Evolutionary conservation across 2,797 vertebrate genomes (phyloP).

Genomic region (Melanogrammus aeglefinus): DNA sequence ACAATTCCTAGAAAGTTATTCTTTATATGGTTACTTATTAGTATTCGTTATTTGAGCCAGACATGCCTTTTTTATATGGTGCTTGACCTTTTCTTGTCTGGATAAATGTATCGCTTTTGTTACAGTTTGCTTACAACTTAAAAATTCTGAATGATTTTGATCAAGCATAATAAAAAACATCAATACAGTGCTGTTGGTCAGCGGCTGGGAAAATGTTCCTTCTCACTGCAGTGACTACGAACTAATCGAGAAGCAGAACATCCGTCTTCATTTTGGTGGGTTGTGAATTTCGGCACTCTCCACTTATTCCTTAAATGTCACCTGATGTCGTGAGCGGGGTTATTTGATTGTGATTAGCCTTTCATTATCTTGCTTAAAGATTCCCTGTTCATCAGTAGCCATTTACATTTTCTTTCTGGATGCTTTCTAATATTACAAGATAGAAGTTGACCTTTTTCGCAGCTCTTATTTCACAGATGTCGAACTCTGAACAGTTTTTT

Average conservation of each 20-base stretch:
- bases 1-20: conserved; percentile 28
- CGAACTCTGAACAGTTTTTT: not conserved
- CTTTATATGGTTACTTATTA: not conserved
- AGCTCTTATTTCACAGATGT: not conserved
- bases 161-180: not conserved
- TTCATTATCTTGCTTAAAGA: not conserved
- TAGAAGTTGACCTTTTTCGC: not conserved
- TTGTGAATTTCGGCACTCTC: not conserved
- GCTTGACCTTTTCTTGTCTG: not conserved
- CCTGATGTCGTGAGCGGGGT: not conserved
- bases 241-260: not conserved
- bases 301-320: not conserved
- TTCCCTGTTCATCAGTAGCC: not conserved
- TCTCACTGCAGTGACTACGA: not conserved
- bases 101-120: not conserved
- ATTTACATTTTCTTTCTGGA: not conserved
- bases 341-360: not conserved
- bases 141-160: not conserved
- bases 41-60: not conserved
- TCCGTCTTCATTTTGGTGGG: not conserved
- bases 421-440: not conserved
- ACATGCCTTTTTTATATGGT: not conserved
- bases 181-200: conserved; percentile 3
- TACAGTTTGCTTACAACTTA: not conserved
- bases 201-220: not conserved